Conservation (phyloP, 2,797 vertebrate species). For the Borostomias antarcticus region DNA sequence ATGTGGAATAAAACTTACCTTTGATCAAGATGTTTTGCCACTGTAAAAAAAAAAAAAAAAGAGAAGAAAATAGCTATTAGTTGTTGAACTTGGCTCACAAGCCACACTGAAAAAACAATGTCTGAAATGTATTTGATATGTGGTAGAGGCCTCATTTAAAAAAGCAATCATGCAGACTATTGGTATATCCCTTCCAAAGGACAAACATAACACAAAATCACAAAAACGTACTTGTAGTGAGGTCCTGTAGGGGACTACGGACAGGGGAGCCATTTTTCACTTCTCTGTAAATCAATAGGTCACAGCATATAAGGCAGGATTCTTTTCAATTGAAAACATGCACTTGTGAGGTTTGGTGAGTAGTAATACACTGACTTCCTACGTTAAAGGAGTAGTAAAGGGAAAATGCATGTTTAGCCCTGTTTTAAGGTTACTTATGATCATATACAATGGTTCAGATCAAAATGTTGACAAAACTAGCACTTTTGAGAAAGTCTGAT, state of each 20-base stretch:
- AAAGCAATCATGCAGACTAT: neutral
- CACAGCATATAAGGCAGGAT: neutral
- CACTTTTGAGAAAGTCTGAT: no score
- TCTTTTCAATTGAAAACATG: neutral
- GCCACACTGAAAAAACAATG: no score
- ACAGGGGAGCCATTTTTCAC: constrained; percentile 60
- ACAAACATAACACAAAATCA: neutral
- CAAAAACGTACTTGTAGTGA: constrained; percentile 42
- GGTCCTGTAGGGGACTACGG: constrained; percentile 60
- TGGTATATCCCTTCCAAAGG: neutral
- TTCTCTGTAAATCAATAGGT: constrained; percentile 60
- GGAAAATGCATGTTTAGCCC: no score
- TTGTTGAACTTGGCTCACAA: no score
- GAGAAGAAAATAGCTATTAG: constrained; percentile 10
- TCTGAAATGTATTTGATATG: neutral
- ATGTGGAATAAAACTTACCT: constrained; percentile 46
- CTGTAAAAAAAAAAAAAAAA: constrained; percentile 44
- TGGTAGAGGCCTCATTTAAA: no score
- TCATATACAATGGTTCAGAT: no score
- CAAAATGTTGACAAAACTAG: no score
- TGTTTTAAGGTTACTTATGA: no score
- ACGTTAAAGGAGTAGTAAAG: no score
- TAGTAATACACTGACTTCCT: no score
- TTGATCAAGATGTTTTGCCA: constrained; percentile 44
- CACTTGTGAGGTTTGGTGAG: neutral